A percentile compares a stretch with the other conserved stretches of the same genome.
These are phyloP conservation scores for Dryococelus australis DNA, from an alignment of 2,888 invertebrate species.

Conservation along the genomic window DNA sequence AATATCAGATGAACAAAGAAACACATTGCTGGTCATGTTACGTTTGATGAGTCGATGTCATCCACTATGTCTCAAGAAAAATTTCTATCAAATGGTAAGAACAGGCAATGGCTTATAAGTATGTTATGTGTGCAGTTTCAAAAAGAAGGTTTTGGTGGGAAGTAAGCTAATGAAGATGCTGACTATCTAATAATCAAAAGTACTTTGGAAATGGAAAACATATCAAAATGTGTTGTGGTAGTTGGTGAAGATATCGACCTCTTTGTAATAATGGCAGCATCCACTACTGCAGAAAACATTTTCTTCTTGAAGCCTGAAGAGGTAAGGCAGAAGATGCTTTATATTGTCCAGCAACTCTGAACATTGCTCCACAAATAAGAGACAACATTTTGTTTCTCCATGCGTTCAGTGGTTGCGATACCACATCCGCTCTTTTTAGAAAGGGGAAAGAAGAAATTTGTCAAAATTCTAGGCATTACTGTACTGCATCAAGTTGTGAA, in stretches of 20 bases:
- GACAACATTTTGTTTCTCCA: neutral
- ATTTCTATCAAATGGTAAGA: neutral
- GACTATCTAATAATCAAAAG: neutral
- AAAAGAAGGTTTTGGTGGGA: neutral
- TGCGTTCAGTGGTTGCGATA: neutral
- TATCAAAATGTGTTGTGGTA: neutral
- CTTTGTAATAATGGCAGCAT: neutral
- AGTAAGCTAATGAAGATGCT: neutral
- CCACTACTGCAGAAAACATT: neutral
- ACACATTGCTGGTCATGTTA: neutral
- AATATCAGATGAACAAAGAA: neutral
- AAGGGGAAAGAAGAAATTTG: neutral
- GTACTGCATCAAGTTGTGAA: neutral
- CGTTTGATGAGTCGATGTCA: neutral
- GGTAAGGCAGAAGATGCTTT: too few species aligned
- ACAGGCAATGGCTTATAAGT: neutral
- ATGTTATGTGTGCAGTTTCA: neutral
- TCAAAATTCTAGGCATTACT: too few species aligned
- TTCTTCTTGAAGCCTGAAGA: neutral
- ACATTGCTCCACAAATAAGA: neutral
- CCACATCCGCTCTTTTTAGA: neutral
- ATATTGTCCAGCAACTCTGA: too few species aligned
- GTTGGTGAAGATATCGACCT: slow-evolving; percentile 11
- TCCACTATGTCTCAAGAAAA: neutral
- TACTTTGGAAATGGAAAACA: neutral